These are phyloP conservation scores for Saccopteryx leptura DNA, from an alignment of 2,113 vertebrate genomes.

Conservation along the genomic window DNA sequence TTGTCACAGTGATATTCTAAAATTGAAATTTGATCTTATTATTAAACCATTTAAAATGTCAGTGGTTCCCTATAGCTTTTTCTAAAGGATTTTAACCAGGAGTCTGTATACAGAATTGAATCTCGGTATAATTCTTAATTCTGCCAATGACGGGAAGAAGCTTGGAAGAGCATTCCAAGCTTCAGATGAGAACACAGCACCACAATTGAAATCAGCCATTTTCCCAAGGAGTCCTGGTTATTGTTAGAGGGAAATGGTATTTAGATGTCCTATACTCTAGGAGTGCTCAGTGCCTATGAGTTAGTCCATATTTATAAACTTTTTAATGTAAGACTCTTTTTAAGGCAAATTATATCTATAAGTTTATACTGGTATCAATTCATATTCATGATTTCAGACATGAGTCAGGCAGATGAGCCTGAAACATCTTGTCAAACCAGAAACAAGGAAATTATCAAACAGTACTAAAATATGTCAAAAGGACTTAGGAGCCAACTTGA, in stretches of 20 bases:
- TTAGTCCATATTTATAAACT: not conserved
- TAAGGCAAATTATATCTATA: not conserved
- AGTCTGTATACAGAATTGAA: not conserved
- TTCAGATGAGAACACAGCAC: not conserved
- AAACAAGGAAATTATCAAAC: not conserved
- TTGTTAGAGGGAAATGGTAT: not conserved
- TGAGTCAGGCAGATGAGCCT: not conserved
- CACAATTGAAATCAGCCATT: not conserved
- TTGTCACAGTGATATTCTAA: not conserved
- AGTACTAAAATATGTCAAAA: not conserved
- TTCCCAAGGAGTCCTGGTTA: not conserved
- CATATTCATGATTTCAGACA: not conserved
- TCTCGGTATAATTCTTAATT: not conserved
- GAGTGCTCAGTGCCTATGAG: not conserved
- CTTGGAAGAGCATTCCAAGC: not conserved
- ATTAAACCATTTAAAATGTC: not conserved
- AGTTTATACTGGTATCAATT: not conserved
- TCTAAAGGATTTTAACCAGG: not conserved
- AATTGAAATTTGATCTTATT: not conserved
- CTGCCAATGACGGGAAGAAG: not conserved
- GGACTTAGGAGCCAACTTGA: not conserved
- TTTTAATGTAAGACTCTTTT: not conserved
- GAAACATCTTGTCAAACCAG: not conserved
- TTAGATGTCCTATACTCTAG: not conserved
- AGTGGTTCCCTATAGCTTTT: not conserved